These are phyloP conservation scores for Lasioglossum pauxillum DNA, from an alignment of 2,888 invertebrate species.

Conservation along the genomic window DNA sequence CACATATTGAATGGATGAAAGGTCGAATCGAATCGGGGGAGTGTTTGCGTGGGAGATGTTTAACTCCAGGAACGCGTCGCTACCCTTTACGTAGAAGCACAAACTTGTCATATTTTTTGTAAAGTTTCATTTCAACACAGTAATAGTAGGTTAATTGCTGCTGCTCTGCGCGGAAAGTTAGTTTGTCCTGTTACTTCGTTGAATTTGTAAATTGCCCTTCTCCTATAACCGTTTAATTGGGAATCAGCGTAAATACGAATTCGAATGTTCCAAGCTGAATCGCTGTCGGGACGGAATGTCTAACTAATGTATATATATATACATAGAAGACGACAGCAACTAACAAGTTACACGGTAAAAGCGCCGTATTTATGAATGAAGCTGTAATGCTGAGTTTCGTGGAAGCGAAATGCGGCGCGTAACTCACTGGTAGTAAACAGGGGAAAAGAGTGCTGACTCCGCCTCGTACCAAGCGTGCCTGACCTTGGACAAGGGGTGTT, in stretches of 20 bases:
- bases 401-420: neutral
- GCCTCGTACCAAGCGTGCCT: constrained; percentile 39
- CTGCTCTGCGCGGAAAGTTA: neutral
- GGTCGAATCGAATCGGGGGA: constrained; percentile 11
- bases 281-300: neutral
- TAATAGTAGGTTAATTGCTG: neutral
- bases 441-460: constrained; percentile 36
- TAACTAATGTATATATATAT: neutral
- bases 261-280: neutral
- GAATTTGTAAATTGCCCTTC: neutral
- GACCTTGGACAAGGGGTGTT: constrained; percentile 46
- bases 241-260: neutral
- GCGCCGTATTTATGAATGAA: constrained; percentile 22
- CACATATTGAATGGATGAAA: constrained; percentile 20
- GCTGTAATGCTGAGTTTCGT: neutral
- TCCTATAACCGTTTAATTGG: neutral
- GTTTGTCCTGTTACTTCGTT: neutral
- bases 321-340: neutral
- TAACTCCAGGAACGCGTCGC: neutral
- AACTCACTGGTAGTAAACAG: constrained; percentile 20
- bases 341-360: neutral
- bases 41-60: constrained; percentile 9
- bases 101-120: neutral
- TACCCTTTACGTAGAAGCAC: neutral
- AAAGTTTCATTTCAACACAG: neutral